These are phyloP conservation scores for Apogon hyalosoma DNA, from an alignment of 2,797 vertebrate genomes.

Conservation along the genomic window DNA sequence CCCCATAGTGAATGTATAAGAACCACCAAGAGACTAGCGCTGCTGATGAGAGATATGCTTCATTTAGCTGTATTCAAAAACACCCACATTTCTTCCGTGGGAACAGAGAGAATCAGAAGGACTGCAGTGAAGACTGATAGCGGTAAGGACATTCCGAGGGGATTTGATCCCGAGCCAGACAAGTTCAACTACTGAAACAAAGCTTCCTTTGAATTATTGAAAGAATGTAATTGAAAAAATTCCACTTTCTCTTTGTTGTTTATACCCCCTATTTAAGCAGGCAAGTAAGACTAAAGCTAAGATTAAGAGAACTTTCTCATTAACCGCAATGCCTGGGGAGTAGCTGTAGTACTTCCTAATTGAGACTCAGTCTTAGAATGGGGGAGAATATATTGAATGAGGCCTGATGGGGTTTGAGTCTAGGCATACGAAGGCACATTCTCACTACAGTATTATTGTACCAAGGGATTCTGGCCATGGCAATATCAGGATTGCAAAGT, in stretches of 20 bases:
- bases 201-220: slow-evolving; percentile 56
- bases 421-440: slow-evolving; percentile 29
- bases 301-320: slow-evolving; percentile 65
- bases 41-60: slow-evolving; percentile 41
- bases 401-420: slow-evolving; percentile 46
- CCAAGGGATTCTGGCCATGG: background rate
- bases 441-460: slow-evolving; percentile 2
- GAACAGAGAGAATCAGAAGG: slow-evolving; percentile 7
- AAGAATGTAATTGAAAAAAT: slow-evolving; percentile 49
- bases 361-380: slow-evolving; percentile 44
- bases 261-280: slow-evolving; percentile 41
- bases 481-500: background rate
- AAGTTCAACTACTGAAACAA: slow-evolving; percentile 49
- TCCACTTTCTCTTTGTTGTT: slow-evolving; percentile 47
- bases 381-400: slow-evolving; percentile 36
- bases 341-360: slow-evolving; percentile 48
- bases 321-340: slow-evolving; percentile 52
- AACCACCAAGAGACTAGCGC: slow-evolving; percentile 13
- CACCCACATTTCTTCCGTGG: slow-evolving; percentile 16
- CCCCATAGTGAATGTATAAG: slow-evolving; percentile 5
- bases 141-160: slow-evolving; percentile 20
- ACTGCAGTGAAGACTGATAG: slow-evolving; percentile 2
- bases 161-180: slow-evolving; percentile 47
- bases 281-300: slow-evolving; percentile 53
- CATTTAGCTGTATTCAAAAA: slow-evolving; percentile 41